A percentile compares a stretch with the other conserved stretches of the same genome.
Conservation (phyloP, 2,113 vertebrate genomes). For the Sander vitreus region DNA sequence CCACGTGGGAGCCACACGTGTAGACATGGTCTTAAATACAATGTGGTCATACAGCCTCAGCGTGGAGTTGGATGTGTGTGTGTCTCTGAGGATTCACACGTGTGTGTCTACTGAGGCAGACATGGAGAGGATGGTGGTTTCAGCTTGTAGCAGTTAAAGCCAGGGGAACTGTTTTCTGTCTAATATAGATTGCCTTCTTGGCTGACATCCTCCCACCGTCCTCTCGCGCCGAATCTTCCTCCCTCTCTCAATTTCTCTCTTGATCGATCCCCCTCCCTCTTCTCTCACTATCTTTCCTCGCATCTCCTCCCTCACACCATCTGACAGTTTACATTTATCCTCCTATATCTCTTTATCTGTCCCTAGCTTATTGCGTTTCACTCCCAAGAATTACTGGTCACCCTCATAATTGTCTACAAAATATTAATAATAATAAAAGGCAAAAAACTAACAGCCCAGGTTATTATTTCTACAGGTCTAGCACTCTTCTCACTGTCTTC, state of each 20-base stretch:
- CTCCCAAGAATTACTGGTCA: constrained; percentile 49
- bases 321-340: constrained; percentile 80
- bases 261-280: constrained; percentile 73
- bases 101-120: constrained; percentile 45
- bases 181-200: constrained; percentile 70
- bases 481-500: neutral
- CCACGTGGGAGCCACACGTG: constrained; percentile 24
- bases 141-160: constrained; percentile 59
- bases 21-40: constrained; percentile 17
- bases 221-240: constrained; percentile 56
- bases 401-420: constrained; percentile 43
- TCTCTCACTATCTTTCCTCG: constrained; percentile 57
- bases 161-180: constrained; percentile 65
- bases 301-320: constrained; percentile 78
- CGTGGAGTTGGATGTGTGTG: constrained; percentile 1
- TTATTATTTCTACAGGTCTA: constrained; percentile 4
- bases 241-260: constrained; percentile 73
- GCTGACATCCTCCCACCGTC: constrained; percentile 68
- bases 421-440: constrained; percentile 12
- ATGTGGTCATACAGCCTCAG: neutral
- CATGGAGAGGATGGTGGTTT: constrained; percentile 51
- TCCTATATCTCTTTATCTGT: constrained; percentile 66
- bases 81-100: constrained; percentile 33
- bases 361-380: constrained; percentile 55
- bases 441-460: neutral